phyloP scores from a whole-genome alignment of 2,113 vertebrate genomes.

The Microcebus griseorufus region DNA sequence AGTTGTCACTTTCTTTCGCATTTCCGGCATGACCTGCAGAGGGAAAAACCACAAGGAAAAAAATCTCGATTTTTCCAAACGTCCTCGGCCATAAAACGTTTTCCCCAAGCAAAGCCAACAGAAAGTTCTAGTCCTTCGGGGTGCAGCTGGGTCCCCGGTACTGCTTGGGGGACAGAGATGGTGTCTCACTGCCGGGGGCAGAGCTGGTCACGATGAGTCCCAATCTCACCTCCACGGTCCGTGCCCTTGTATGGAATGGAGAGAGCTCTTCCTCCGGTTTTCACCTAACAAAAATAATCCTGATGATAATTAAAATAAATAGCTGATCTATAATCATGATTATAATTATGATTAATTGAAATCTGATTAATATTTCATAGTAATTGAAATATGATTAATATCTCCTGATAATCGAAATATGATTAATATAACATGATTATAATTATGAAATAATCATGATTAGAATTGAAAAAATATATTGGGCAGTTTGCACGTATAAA shows the following conservation, averaged over 20 bases:
- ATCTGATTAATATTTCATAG: no score
- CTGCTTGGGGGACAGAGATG: no score
- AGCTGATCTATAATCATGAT: not conserved
- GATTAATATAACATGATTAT: no score
- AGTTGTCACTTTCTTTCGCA: not conserved
- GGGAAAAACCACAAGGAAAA: not conserved
- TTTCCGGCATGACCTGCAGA: not conserved
- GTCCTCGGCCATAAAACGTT: not conserved
- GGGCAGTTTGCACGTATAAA: not conserved
- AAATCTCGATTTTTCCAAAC: slow-evolving; percentile 36
- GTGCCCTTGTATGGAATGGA: not conserved
- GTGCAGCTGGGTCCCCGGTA: not conserved
- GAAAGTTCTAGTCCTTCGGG: not conserved
- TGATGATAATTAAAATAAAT: not conserved
- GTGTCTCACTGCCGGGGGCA: not conserved
- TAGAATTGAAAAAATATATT: not conserved
- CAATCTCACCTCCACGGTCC: not conserved
- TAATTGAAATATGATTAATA: no score
- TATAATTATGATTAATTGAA: no score
- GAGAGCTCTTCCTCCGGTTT: not conserved
- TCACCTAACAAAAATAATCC: not conserved
- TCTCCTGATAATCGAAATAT: no score
- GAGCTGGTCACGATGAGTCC: not conserved
- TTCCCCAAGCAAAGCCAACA: not conserved
- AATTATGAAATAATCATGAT: not conserved